Conservation (phyloP, 1,140 invertebrate genomes). For the Drosophila mayri region DNA sequence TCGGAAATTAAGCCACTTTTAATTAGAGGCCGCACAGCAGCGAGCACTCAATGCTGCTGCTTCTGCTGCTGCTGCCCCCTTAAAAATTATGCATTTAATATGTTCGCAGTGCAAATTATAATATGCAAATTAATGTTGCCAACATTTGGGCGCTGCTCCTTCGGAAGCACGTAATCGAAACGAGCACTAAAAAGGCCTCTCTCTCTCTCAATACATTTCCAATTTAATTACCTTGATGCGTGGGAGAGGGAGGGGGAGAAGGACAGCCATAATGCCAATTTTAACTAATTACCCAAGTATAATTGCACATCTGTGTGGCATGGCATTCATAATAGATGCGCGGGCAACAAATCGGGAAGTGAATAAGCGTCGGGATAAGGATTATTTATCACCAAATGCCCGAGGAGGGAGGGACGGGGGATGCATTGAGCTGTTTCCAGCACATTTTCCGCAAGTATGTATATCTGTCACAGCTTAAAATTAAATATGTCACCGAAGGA, state of each 20-base stretch:
- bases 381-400: neutral
- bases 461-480: conserved; percentile 47
- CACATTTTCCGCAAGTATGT: conserved; percentile 30
- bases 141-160: conserved; percentile 38
- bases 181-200: conserved; percentile 44
- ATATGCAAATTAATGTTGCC: conserved; percentile 71
- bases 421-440: conserved; percentile 24
- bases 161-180: conserved; percentile 65
- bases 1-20: conserved; percentile 76
- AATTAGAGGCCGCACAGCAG: conserved; percentile 49
- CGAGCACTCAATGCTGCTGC: neutral
- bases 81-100: conserved; percentile 71
- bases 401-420: neutral
- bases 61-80: neutral
- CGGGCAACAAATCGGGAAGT: conserved; percentile 16
- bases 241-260: conserved; percentile 8
- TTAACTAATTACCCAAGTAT: conserved; percentile 69
- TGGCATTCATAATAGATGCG: conserved; percentile 11
- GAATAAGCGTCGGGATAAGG: neutral
- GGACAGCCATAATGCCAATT: conserved; percentile 55
- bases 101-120: conserved; percentile 65
- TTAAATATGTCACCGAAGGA: conserved; percentile 43
- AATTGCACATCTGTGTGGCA: conserved; percentile 43
- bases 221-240: conserved; percentile 68
- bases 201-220: conserved; percentile 43